These are phyloP conservation scores for Drosophila buzzatii DNA, from an alignment of 2,888 invertebrate genomes.

Conservation along the genomic window DNA sequence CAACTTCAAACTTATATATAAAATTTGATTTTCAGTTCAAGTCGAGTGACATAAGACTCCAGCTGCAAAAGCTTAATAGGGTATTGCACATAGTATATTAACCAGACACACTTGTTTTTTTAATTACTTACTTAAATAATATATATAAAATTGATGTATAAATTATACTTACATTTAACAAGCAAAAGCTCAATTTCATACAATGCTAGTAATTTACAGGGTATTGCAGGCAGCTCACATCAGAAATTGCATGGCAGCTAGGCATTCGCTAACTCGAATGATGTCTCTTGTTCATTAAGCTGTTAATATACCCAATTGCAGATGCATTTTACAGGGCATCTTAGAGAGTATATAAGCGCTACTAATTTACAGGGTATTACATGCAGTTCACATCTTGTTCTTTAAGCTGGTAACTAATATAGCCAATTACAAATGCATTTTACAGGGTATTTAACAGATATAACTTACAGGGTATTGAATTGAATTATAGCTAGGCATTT, in stretches of 20 bases:
- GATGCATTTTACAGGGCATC: neutral
- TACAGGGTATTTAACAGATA: slow-evolving; percentile 1
- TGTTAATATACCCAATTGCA: neutral
- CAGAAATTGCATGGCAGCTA: no score
- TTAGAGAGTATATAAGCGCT: no score
- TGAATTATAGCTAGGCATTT: neutral
- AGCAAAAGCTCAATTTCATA: neutral
- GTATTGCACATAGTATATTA: neutral
- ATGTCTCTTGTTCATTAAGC: neutral
- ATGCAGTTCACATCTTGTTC: no score
- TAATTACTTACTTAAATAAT: neutral
- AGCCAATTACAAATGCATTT: neutral
- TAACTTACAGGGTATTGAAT: neutral
- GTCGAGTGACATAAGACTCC: neutral
- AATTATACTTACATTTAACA: neutral
- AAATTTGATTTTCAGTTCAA: neutral
- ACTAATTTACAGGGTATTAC: no score
- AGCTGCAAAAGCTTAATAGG: neutral
- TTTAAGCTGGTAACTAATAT: no score
- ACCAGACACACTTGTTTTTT: neutral
- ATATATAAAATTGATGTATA: neutral
- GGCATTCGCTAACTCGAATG: neutral
- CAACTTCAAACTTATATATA: no score
- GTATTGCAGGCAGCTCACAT: neutral
- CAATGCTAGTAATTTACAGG: neutral